These are phyloP conservation scores for Flexamia atlantica DNA, from an alignment of 2,888 invertebrate species.

Conservation along the genomic window DNA sequence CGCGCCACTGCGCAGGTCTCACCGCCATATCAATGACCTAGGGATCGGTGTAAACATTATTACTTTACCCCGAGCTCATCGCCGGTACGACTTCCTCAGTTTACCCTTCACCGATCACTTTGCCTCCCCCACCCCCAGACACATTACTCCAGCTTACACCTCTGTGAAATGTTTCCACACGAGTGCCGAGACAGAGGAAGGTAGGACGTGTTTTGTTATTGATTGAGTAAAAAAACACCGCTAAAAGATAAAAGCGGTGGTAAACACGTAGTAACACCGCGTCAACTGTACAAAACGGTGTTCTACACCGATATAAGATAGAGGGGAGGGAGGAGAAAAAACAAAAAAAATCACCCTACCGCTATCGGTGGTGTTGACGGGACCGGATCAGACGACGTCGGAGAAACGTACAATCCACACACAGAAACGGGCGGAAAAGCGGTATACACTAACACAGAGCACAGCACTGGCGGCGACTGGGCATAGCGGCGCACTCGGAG, in stretches of 20 bases:
- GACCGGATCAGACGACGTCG: background rate
- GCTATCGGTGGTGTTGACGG: background rate
- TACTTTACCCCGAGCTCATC: slow-evolving; percentile 26
- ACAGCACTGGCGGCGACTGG: background rate
- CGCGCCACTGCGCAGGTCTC: slow-evolving; percentile 6
- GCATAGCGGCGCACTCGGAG: slow-evolving; percentile 2
- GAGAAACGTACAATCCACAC: background rate
- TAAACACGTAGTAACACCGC: background rate
- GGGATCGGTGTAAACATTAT: slow-evolving; percentile 39
- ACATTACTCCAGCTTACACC: background rate
- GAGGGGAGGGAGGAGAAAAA: background rate
- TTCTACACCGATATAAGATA: background rate
- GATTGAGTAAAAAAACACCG: background rate
- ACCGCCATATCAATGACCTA: slow-evolving; percentile 36
- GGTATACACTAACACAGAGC: slow-evolving; percentile 32
- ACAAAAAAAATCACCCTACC: background rate
- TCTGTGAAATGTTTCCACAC: too few relatives aligned
- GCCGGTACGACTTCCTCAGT: slow-evolving; percentile 19
- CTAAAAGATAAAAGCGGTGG: background rate
- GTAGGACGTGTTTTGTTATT: background rate
- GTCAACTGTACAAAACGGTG: too few relatives aligned
- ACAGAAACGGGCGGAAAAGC: slow-evolving; percentile 26
- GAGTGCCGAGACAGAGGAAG: background rate
- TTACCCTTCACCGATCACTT: background rate
- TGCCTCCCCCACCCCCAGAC: background rate